phyloP scores from a whole-genome alignment of 2,797 vertebrate genomes.

The Chrysocyon brachyurus region DNA sequence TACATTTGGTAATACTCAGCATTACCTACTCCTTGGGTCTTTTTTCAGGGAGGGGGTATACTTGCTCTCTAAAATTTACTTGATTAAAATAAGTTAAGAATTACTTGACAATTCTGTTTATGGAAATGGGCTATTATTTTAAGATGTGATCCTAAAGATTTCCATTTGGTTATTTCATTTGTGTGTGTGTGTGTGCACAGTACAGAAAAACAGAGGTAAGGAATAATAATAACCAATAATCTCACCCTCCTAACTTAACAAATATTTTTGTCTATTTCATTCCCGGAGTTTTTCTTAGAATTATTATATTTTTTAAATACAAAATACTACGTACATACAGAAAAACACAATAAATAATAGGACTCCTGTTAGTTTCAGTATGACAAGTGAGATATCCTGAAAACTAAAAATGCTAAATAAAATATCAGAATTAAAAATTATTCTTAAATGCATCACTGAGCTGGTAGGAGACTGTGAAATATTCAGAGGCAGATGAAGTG shows the following conservation, averaged over 20 bases:
- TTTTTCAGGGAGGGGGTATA: not conserved
- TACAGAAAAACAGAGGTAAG: not conserved
- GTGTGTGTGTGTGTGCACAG: not conserved
- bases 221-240: not conserved
- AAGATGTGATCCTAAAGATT: not conserved
- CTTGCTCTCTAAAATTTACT: not conserved
- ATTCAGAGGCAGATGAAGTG: constrained; percentile 6
- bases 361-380: not conserved
- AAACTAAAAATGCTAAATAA: constrained; percentile 32
- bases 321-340: not conserved
- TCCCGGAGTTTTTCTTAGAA: constrained; percentile 50
- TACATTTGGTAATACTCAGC: not conserved
- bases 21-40: not conserved
- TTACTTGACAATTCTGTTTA: not conserved
- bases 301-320: constrained; percentile 6
- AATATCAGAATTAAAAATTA: constrained; percentile 20
- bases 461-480: not conserved
- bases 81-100: constrained; percentile 49
- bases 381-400: not conserved
- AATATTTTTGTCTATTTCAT: not conserved
- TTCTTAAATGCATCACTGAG: constrained; percentile 35
- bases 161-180: not conserved
- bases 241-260: not conserved
- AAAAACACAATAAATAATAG: not conserved
- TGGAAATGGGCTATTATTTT: constrained; percentile 33